phyloP scores from a whole-genome alignment of 2,888 invertebrate species.

The Hemithea aestivaria region DNA sequence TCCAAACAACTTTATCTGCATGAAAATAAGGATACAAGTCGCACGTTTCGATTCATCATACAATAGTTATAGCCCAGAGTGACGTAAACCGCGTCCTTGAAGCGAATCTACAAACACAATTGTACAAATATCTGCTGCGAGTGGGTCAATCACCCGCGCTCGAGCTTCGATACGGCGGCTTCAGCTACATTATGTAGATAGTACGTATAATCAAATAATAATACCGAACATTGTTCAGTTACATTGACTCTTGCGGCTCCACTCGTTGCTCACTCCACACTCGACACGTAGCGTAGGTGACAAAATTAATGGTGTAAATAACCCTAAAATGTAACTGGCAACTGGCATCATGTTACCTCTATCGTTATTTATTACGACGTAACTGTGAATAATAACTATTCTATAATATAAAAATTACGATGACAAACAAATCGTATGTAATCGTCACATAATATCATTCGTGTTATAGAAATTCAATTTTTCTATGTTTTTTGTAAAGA shows the following conservation, averaged over 20 bases:
- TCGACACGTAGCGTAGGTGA: conserved; percentile 30
- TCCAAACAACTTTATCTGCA: conserved; percentile 32
- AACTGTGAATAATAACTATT: conserved; percentile 35
- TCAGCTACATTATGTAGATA: conserved; percentile 17
- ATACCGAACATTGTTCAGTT: conserved; percentile 28
- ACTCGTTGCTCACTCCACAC: conserved; percentile 9
- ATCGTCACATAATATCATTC: conserved; percentile 11
- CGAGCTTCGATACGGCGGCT: conserved; percentile 30
- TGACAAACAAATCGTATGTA: conserved; percentile 13
- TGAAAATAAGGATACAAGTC: conserved; percentile 41
- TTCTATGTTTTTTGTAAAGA: too few species aligned
- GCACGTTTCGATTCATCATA: conserved; percentile 30
- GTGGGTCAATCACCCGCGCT: conserved; percentile 62
- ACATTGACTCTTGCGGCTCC: conserved; percentile 30
- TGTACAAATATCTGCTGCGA: conserved; percentile 62
- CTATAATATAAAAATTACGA: conserved; percentile 15
- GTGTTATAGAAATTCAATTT: background rate
- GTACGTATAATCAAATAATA: conserved; percentile 26
- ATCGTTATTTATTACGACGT: conserved; percentile 29
- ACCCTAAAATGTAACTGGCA: conserved; percentile 28
- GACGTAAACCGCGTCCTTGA: conserved; percentile 72
- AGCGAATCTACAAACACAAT: conserved; percentile 66
- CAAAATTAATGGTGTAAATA: conserved; percentile 35
- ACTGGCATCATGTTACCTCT: conserved; percentile 24
- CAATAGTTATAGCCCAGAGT: conserved; percentile 44